A percentile compares a stretch with the other conserved stretches of the same genome.
phyloP scores from a whole-genome alignment of 1,140 invertebrate genomes.

The Heterodera schachtii region DNA sequence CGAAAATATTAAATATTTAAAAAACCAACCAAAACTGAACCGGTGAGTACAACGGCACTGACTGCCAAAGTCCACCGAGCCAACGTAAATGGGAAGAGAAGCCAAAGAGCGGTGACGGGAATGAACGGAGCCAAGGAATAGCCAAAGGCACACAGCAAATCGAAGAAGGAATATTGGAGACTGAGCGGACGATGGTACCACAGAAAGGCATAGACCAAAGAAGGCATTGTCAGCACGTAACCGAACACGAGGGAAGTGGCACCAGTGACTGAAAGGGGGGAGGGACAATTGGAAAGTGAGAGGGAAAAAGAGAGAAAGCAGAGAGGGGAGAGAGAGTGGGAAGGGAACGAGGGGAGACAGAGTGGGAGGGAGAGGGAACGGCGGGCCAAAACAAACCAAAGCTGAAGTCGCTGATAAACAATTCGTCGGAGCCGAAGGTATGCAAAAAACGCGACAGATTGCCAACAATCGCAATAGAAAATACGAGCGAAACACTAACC shows the following conservation, averaged over 20 bases:
- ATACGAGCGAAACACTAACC: slow-evolving; percentile 87
- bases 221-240: slow-evolving; percentile 84
- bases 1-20: too few species aligned
- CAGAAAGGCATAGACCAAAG: slow-evolving; percentile 79
- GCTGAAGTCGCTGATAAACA: slow-evolving; percentile 45
- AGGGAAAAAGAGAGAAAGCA: too few species aligned
- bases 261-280: slow-evolving; percentile 76
- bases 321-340: background rate
- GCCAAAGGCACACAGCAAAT: slow-evolving; percentile 86
- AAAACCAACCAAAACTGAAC: slow-evolving; percentile 76
- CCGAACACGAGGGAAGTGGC: slow-evolving; percentile 84
- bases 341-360: slow-evolving; percentile 4
- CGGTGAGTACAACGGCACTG: slow-evolving; percentile 75
- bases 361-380: background rate
- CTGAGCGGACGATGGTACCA: slow-evolving; percentile 76
- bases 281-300: too few species aligned
- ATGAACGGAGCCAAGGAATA: slow-evolving; percentile 75
- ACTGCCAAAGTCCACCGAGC: slow-evolving; percentile 85
- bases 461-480: slow-evolving; percentile 88
- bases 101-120: slow-evolving; percentile 73
- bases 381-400: slow-evolving; percentile 35
- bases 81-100: slow-evolving; percentile 79
- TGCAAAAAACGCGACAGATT: slow-evolving; percentile 88
- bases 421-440: background rate
- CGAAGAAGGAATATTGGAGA: slow-evolving; percentile 75